Evolutionary conservation across 1,140 invertebrate species (phyloP), one percentile per base, ranked within the genome.

Genomic region (Trachymyrmex cornetzi): DNA sequence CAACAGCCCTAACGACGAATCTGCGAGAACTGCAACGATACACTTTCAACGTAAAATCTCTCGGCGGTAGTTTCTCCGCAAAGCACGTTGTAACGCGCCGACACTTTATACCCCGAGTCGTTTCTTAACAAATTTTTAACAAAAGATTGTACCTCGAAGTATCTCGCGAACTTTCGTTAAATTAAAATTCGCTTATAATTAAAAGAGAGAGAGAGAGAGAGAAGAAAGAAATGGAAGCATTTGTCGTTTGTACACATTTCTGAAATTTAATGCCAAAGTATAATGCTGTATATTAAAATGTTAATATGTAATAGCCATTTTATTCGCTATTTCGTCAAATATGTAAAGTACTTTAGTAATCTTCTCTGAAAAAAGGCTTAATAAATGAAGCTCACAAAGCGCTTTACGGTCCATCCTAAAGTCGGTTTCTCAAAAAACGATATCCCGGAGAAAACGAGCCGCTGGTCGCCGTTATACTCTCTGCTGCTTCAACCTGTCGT

Each of bases 1-100:
- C 80, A 69, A 81, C 77, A 55, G 44, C 77, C 48, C 16, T 81
- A 71, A 81, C 66, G 69, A 84, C 55, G 69, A 84, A 84, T 74
- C 57, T n/a, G 80, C 55, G 19, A 9, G 38, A 61, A 30, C n/a
- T 34, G 30, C 9, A 38, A 9, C 48, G 77, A 11, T 69, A 5
- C 9, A 55, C 48, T 71, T 38, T 57, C 30, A 19, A 55, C 48
- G 30, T 34, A 24, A 22, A 71, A 69, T 55, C 44, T 34, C 19
- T 11, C n/a, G 55, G 24, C 38, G 14, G 5, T 12, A 19, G 16
- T 77, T 22, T 44, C 16, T 22, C 2, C 34, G 48, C 50, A 19
- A 14, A 81, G 64, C 30, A 66, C 59, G 77, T 9, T 66, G 61
- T 30, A 48, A 77, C 22, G 9, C n/a, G 30, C 77, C 6, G 3